Base-by-base conservation (phyloP, 2,797 vertebrate species). In the Alca torda region DNA sequence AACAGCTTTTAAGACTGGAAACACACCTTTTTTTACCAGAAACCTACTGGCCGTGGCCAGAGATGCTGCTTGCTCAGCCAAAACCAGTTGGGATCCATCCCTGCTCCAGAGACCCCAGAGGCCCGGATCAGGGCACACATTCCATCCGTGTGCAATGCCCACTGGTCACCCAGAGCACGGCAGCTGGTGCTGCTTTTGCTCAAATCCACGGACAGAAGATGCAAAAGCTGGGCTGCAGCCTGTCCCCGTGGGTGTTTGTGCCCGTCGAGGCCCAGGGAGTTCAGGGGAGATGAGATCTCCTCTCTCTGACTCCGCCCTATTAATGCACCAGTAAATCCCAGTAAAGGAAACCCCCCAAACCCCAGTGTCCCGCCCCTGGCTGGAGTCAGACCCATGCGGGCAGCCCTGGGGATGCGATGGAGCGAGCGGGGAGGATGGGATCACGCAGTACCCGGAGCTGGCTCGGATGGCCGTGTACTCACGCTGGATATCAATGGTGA, bases 401-500 rank as follows among this genome's bases (percentile, higher is more conserved):
- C 11, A 39, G 74, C 25, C 26, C 37, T 13, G 30, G 33, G 72
- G 54, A 24, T 31, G 63, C 0, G 2, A 6, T 2, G 23, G 60
- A 68, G 70, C 7, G n/a, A n/a, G n/a, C 2, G 1, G 31, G 45
- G 43, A 70, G 24, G 59, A 9, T 0, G 25, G 13, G 56, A 5
- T 35, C 3, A 7, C 20, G 2, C 23, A 10, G 51, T 10, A 14
- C 63, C 5, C 79, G 7, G 46, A 11, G 60, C 28, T 3, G 35
- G 69, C 43, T 23, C 11, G 3, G 61, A 30, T 0, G 1, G 39
- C 45, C 0, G 2, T 2, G 57, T 67, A 98, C 99, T 99, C 98
- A 99, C 99, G 99, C 79, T 99, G 99, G 97, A 99, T 99, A 97
- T 99, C 99, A 2, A 99, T 99, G 35, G 99, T 99, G 98, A 99